phyloP scores from a whole-genome alignment of 2,888 invertebrate genomes.

The Petrophora chlorosata region DNA sequence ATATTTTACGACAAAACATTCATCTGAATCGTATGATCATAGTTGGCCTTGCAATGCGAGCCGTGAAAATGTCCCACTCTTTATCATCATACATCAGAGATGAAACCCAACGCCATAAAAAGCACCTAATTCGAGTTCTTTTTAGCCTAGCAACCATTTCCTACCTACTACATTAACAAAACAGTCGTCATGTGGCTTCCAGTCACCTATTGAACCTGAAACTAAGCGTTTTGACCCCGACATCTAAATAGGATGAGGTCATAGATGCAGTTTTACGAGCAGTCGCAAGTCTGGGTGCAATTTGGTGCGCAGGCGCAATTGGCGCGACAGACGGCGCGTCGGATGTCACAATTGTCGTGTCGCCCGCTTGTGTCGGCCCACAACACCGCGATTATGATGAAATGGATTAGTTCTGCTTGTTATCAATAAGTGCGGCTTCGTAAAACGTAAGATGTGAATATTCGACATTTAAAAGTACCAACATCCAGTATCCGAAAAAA shows the following conservation, averaged over 20 bases:
- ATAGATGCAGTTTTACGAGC: constrained; percentile 56
- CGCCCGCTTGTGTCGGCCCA: constrained; percentile 62
- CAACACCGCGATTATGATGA: constrained; percentile 37
- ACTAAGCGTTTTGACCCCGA: constrained; percentile 31
- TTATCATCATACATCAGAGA: no score
- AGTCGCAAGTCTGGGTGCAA: constrained; percentile 42
- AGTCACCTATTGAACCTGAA: constrained; percentile 35
- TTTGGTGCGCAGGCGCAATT: constrained; percentile 62
- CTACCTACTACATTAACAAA: no score
- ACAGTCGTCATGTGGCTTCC: constrained; percentile 11
- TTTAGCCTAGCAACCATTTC: constrained; percentile 7
- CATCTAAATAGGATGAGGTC: constrained; percentile 58
- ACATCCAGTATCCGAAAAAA: no score
- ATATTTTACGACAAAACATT: no score
- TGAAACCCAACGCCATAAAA: background rate
- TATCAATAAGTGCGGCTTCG: background rate
- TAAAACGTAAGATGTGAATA: background rate
- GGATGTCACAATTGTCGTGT: constrained; percentile 63
- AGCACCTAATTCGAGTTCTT: no score
- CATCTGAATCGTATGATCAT: no score
- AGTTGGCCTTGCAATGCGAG: no score
- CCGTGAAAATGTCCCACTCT: no score
- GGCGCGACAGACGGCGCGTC: constrained; percentile 63
- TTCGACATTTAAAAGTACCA: no score
- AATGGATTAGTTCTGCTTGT: constrained; percentile 30